A percentile compares a stretch with the other conserved stretches of the same genome.
These are phyloP conservation scores for Ormyrus rosae DNA, from an alignment of 2,888 invertebrate species.

Conservation along the genomic window DNA sequence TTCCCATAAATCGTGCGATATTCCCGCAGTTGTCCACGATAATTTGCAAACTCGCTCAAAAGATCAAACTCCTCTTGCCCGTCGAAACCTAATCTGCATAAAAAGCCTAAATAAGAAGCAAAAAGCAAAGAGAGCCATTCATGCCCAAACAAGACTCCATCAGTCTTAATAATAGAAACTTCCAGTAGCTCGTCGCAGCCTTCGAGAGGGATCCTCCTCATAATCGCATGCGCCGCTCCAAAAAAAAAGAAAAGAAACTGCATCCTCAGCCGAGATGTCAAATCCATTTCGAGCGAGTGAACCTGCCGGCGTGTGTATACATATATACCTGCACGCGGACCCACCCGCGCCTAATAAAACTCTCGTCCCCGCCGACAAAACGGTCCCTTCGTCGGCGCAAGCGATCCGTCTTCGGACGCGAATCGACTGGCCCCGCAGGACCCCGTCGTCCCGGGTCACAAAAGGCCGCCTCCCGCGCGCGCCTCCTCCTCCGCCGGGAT, in stretches of 20 bases:
- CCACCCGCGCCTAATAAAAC: conserved; percentile 21
- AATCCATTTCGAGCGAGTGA: conserved; percentile 32
- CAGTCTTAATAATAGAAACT: not conserved
- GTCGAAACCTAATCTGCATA: not conserved
- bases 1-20: too few species aligned
- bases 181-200: conserved; percentile 11
- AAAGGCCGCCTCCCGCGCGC: conserved; percentile 34
- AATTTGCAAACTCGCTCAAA: too few species aligned
- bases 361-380: conserved; percentile 13
- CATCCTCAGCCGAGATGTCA: not conserved
- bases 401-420: too few species aligned
- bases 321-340: not conserved
- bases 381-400: not conserved
- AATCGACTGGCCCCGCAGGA: conserved; percentile 9
- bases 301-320: not conserved
- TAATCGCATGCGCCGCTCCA: conserved; percentile 8
- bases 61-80: too few species aligned
- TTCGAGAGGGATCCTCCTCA: not conserved
- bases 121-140: not conserved
- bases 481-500: conserved; percentile 31
- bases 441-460: not conserved
- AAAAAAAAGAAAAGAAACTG: not conserved
- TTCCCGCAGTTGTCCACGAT: too few species aligned
- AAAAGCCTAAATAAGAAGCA: conserved; percentile 2
- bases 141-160: not conserved